A percentile compares a stretch with the other conserved stretches of the same genome.
Evolutionary conservation across 2,113 vertebrate genomes (phyloP).

Genomic region (Engystomops pustulosus): DNA sequence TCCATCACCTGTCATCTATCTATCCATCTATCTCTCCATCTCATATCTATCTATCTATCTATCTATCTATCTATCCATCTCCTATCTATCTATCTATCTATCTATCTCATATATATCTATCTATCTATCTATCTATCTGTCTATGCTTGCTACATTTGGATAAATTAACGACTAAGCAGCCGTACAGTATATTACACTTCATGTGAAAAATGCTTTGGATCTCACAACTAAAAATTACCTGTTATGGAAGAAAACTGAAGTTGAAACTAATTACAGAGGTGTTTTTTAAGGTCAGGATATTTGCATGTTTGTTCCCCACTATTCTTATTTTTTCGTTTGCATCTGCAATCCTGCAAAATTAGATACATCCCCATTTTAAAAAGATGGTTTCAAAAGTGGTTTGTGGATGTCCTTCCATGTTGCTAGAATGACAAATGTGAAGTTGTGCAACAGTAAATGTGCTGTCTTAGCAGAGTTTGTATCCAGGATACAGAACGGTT

Average conservation of each 20-base stretch:
- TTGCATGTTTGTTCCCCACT: neutral
- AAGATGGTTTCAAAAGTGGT: constrained; percentile 1
- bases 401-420: neutral
- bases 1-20: no score
- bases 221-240: neutral
- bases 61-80: no score
- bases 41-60: no score
- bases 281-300: constrained; percentile 6
- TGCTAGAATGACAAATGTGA: neutral
- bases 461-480: neutral
- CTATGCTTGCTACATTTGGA: no score
- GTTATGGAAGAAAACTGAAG: neutral
- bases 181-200: no score
- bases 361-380: neutral
- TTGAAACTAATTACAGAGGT: neutral
- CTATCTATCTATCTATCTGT: no score
- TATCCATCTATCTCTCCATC: no score
- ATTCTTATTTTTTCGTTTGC: neutral
- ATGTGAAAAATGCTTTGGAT: neutral
- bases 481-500: neutral
- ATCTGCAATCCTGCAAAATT: constrained; percentile 6
- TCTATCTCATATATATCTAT: no score
- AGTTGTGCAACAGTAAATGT: neutral
- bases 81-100: no score
- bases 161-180: neutral